Evolutionary conservation across 2,888 invertebrate species (phyloP), one percentile per base, ranked within the genome.

Genomic region (Nymphalis c-album): DNA sequence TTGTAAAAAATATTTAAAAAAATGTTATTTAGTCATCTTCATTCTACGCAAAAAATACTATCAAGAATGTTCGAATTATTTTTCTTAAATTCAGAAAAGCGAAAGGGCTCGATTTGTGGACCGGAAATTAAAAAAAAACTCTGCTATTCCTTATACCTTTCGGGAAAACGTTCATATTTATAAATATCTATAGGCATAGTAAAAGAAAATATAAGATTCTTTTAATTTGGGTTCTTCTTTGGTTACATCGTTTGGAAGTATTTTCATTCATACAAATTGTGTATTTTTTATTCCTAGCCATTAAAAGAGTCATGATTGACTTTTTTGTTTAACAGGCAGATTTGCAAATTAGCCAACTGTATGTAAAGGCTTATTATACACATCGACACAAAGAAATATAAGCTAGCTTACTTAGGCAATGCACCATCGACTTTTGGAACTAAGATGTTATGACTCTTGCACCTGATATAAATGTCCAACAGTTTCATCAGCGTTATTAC

Each of bases 31-130:
- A 20, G 16, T 22, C 16, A 20, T 40, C 13, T 51, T 16, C 51
- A 13, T 22, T 17, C 22, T 2, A 22, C n/a, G 50, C 22, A 51
- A 51, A 51, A 20, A 20, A 50, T 50, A 50, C 51, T 51, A 22
- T 7, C 51, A 26, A 51, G 31, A n/a, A n/a, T n/a, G 8, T 51
- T 31, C n/a, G 35, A 35, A 55, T 55, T 55, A 55, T 55, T 55
- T 55, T 31, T 10, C 55, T 55, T 31, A 26, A 31, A n/a, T 31
- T 16, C n/a, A 5, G n/a, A 55, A 35, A 10, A 55, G n/a, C 31
- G 35, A 35, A 17, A n/a, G 16, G 40, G 7, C 31, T 55, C 55
- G 31, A 55, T 55, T 55, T n/a, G 51, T 51, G 22, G 31, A 35
- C 55, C 26, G 55, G 55, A 55, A 35, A 55, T 55, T 55, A 31